These are phyloP conservation scores for Cremastinae sp. DNA, from an alignment of 2,888 invertebrate species.

Conservation along the genomic window DNA sequence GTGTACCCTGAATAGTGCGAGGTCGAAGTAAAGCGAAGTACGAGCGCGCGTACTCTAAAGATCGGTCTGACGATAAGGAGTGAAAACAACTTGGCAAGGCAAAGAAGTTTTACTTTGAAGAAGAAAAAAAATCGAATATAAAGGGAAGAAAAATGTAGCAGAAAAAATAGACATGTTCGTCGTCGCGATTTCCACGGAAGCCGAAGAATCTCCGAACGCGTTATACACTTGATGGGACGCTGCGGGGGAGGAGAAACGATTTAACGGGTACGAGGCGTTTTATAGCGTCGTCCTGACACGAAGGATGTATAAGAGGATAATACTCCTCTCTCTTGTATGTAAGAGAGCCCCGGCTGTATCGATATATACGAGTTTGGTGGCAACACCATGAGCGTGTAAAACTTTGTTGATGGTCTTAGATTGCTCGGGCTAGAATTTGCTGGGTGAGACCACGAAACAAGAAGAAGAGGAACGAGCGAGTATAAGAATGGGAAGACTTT, in stretches of 20 bases:
- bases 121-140: too few species aligned
- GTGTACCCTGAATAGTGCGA: too few species aligned
- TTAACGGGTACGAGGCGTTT: conserved; percentile 44
- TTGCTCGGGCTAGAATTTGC: conserved; percentile 41
- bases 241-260: conserved; percentile 56
- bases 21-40: too few species aligned
- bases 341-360: conserved; percentile 6
- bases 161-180: conserved; percentile 1
- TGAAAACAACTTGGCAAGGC: neutral
- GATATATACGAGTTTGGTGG: conserved; percentile 49
- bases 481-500: conserved; percentile 21
- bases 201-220: conserved; percentile 28
- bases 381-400: conserved; percentile 41
- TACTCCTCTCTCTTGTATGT: conserved; percentile 10
- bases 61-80: too few species aligned
- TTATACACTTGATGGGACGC: conserved; percentile 10
- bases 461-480: neutral
- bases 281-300: conserved; percentile 47
- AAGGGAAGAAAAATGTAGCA: conserved; percentile 20
- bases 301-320: conserved; percentile 37
- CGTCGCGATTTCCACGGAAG: conserved; percentile 56
- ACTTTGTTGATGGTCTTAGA: conserved; percentile 56
- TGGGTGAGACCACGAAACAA: conserved; percentile 4
- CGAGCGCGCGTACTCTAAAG: too few species aligned
- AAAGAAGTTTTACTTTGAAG: neutral